Conservation (phyloP, 1,140 invertebrate species). For the Ips typographus region DNA sequence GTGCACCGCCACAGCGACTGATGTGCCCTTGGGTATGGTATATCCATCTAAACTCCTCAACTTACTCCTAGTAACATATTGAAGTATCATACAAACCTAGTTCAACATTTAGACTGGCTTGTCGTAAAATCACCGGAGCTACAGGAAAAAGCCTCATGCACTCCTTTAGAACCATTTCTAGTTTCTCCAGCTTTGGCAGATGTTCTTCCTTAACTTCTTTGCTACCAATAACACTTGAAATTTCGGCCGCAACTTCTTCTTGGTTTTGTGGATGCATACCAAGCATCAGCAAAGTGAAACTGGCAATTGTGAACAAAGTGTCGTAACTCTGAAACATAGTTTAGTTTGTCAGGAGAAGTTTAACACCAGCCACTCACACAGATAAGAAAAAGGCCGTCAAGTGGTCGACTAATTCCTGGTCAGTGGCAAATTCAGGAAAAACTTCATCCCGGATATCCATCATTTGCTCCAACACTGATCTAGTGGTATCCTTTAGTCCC, state of each 20-base stretch:
- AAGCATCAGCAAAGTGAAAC: conserved; percentile 36
- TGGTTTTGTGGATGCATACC: conserved; percentile 43
- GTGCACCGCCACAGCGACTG: conserved; percentile 57
- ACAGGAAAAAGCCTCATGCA: conserved; percentile 69
- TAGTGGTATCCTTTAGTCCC: not conserved
- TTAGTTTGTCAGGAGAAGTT: not conserved
- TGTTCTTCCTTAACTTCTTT: conserved; percentile 11
- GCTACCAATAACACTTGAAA: not conserved
- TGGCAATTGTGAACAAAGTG: conserved; percentile 31
- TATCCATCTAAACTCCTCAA: conserved; percentile 46
- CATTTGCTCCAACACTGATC: conserved; percentile 26
- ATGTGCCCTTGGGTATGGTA: conserved; percentile 58
- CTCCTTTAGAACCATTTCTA: conserved; percentile 74
- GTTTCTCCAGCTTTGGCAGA: conserved; percentile 66
- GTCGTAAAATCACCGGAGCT: conserved; percentile 69
- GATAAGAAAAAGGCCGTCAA: conserved; percentile 36
- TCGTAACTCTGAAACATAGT: conserved; percentile 40
- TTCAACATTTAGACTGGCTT: conserved; percentile 60
- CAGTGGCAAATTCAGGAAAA: conserved; percentile 26
- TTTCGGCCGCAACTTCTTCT: conserved; percentile 34
- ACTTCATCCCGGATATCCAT: conserved; percentile 28
- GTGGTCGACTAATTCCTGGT: conserved; percentile 35
- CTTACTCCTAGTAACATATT: not conserved
- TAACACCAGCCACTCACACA: conserved; percentile 5
- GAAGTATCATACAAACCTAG: conserved; percentile 52